phyloP scores from a whole-genome alignment of 2,888 invertebrate genomes.

The Rhagonycha lutea region DNA sequence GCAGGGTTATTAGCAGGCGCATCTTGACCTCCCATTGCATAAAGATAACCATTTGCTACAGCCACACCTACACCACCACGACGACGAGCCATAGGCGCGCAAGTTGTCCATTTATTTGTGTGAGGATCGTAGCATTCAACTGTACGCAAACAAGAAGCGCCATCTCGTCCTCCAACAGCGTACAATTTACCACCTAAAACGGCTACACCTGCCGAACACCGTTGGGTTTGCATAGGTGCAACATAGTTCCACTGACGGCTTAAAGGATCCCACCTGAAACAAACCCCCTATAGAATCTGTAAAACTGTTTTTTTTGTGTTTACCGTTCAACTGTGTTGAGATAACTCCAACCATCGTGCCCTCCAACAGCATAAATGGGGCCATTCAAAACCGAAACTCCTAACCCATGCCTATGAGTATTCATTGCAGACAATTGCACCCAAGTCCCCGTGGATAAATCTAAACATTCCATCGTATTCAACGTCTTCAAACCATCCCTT shows the following conservation, averaged over 20 bases:
- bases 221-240: slow-evolving; percentile 85
- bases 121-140: slow-evolving; percentile 82
- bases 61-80: slow-evolving; percentile 89
- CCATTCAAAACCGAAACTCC: slow-evolving; percentile 80
- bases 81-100: slow-evolving; percentile 84
- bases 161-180: slow-evolving; percentile 92
- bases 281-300: not conserved
- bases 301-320: not conserved
- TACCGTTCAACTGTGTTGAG: slow-evolving; percentile 86
- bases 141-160: slow-evolving; percentile 85
- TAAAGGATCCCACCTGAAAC: slow-evolving; percentile 80
- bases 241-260: slow-evolving; percentile 89
- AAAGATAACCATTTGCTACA: slow-evolving; percentile 85
- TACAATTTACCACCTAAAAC: slow-evolving; percentile 83
- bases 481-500: slow-evolving; percentile 89
- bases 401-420: slow-evolving; percentile 82
- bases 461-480: slow-evolving; percentile 91
- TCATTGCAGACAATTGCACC: slow-evolving; percentile 85
- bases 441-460: slow-evolving; percentile 81
- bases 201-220: slow-evolving; percentile 90
- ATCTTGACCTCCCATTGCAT: slow-evolving; percentile 93
- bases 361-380: slow-evolving; percentile 92
- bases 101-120: slow-evolving; percentile 79
- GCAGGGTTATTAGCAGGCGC: slow-evolving; percentile 86
- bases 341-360: slow-evolving; percentile 96